Evolutionary conservation across 2,113 vertebrate genomes (phyloP), one percentile per base, ranked within the genome.

Genomic region (Charina bottae): DNA sequence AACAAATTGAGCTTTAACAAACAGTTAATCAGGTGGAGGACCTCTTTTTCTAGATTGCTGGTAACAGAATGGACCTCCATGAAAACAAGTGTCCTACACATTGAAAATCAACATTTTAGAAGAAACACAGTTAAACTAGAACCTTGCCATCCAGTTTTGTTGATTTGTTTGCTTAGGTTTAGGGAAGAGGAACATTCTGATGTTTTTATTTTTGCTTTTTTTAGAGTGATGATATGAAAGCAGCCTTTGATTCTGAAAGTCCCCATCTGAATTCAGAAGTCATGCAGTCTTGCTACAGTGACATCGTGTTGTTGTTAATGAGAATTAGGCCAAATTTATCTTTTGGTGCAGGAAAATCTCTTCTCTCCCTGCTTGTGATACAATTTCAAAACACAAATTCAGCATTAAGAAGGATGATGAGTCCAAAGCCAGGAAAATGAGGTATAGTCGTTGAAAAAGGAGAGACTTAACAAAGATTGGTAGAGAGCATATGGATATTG

Each of bases 361-460:
- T 19, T 24, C 85, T 19, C 6, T 55, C 24, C 89, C 58, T 53
- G 7, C 56, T n/a, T 90, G 49, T 49, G 5, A 49, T 49, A 49
- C 2, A n/a, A n/a, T n/a, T n/a, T n/a, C n/a, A n/a, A 90, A 62
- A 62, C 26, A 90, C 78, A 90, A 62, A 85, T 42, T 53, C 56
- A 12, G 42, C 78, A 60, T 46, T 58, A 15, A 33, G 7, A 26
- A 3, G 37, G 37, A 15, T 42, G 23, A 49, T 7, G 7, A 24
- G 56, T 56, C 42, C 58, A 85, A 89, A 62, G 23, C 37, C 56
- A 85, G 37, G 17, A 58, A 53, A 62, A 85, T 33, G 56, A 83
- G 49, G 5, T 49, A 49, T 7, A 9, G 42, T 6, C 0, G 42
- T 1, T 4, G 78, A 62, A 85, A 42, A 62, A 53, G 33, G 23